Evolutionary conservation across 2,888 invertebrate species (phyloP), one percentile per base, ranked within the genome.

Genomic region (Erannis defoliaria): DNA sequence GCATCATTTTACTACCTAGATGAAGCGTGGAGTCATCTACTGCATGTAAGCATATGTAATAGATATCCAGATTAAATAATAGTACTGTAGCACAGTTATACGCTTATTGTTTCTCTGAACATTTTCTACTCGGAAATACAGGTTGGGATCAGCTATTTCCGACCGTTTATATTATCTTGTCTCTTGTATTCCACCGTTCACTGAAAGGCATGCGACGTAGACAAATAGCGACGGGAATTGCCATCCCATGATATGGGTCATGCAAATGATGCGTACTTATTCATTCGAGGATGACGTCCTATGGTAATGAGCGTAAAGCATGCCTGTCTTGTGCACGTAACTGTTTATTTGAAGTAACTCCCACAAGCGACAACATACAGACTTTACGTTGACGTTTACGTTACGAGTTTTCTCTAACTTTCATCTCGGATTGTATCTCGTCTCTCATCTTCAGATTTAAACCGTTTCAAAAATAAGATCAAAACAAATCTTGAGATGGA

Each of bases 131-230:
- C 50, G 23, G 40, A 42, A 33, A 18, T 26, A 45, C 48, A n/a
- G 53, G 26, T 23, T 37, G 33, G 45, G 58, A 35, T 29, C 45
- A 49, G 40, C 62, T 55, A 60, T 69, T 69, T 62, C 51, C 35
- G 57, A 57, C 8, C 55, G 29, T 55, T 55, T 55, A 54, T 50
- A 40, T 51, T 50, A 48, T 45, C 45, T 42, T 50, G 65, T 95
- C 94, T 70, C 73, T 94, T 43, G 83, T 95, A 66, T 94, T 95
- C 45, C 21, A 10, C 53, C 21, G 26, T 48, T 29, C 33, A 54
- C 40, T 43, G 19, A 37, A 48, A 33, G 48, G 51, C 19, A 31
- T 19, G 18, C 21, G 53, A 46, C 53, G 33, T 46, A 19, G 40
- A 53, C 46, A n/a, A 49, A 42, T 38, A 43, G 9, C 19, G 35